Percentiles rank a stretch among this genome's conserved stretches.
Evolutionary conservation across 2,797 vertebrate genomes (phyloP).

Genomic region (Discoglossus pictus): DNA sequence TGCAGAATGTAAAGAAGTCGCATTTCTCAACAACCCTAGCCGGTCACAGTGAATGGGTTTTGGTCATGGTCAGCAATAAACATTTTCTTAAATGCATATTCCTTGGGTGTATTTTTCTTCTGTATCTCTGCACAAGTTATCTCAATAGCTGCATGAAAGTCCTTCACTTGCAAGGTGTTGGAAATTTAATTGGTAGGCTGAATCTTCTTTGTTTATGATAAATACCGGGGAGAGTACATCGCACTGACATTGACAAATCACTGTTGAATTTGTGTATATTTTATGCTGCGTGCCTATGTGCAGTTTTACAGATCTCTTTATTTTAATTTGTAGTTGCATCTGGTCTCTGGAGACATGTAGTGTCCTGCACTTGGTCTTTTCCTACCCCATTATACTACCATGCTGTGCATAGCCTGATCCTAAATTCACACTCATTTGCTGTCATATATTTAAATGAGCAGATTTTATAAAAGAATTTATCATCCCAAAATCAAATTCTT

Average conservation of each 20-base stretch:
- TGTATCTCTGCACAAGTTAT: not conserved
- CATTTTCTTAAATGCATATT: no score
- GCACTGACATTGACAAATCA: conserved; percentile 36
- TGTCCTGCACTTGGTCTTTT: not conserved
- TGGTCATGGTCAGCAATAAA: no score
- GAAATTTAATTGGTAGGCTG: not conserved
- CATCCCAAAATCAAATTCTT: no score
- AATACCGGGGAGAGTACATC: conserved; percentile 11
- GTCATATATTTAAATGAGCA: no score
- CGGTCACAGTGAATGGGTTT: not conserved
- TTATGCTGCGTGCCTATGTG: not conserved
- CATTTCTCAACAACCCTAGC: no score
- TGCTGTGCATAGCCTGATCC: conserved; percentile 4
- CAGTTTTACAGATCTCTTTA: not conserved
- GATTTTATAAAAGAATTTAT: no score
- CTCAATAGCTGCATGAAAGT: not conserved
- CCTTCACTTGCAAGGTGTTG: conserved; percentile 2
- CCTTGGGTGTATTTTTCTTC: no score
- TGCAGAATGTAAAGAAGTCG: no score
- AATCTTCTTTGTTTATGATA: conserved; percentile 21
- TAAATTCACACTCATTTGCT: no score
- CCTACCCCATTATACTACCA: not conserved
- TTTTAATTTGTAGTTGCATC: conserved; percentile 31
- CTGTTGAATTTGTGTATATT: conserved; percentile 24
- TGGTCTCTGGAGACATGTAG: conserved; percentile 7